These are phyloP conservation scores for Geodia barretti DNA, from an alignment of 37 sponge, comb jelly and placozoan genomes.

Conservation along the genomic window DNA sequence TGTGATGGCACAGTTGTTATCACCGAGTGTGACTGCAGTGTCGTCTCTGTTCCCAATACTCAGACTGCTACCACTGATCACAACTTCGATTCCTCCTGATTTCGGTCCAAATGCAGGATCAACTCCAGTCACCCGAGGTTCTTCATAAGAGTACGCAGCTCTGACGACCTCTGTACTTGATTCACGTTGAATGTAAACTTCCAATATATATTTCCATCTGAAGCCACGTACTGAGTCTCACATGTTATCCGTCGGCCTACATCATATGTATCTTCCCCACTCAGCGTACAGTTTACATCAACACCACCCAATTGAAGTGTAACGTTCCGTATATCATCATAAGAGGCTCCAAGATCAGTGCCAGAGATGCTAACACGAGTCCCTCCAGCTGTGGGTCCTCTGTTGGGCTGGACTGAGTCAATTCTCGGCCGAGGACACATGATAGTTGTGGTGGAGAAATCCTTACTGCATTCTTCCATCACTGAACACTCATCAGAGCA, in stretches of 20 bases:
- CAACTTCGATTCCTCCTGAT: slow-evolving; percentile 70
- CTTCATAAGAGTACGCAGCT: neutral
- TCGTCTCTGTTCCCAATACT: slow-evolving; percentile 57
- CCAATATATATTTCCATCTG: neutral
- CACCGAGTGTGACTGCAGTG: slow-evolving; percentile 34
- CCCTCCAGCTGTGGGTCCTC: slow-evolving; percentile 70
- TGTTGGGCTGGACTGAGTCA: slow-evolving; percentile 34
- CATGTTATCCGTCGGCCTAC: slow-evolving; percentile 32
- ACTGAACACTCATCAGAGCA: slow-evolving; percentile 29
- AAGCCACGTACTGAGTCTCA: slow-evolving; percentile 1
- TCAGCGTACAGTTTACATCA: slow-evolving; percentile 13
- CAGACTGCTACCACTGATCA: slow-evolving; percentile 55
- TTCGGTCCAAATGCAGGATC: slow-evolving; percentile 72
- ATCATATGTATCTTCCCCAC: slow-evolving; percentile 24
- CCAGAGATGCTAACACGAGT: slow-evolving; percentile 69
- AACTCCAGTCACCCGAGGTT: slow-evolving; percentile 36
- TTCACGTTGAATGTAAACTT: neutral
- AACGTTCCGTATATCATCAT: slow-evolving; percentile 9
- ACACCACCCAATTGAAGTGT: slow-evolving; percentile 21
- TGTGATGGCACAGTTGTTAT: neutral
- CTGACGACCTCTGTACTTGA: neutral
- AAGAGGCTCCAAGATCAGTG: slow-evolving; percentile 61
- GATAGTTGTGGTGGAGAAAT: neutral
- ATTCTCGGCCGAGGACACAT: slow-evolving; percentile 54
- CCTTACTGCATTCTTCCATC: slow-evolving; percentile 16